Conservation (phyloP, 1,140 invertebrate species). For the Pogonomyrmex californicus region DNA sequence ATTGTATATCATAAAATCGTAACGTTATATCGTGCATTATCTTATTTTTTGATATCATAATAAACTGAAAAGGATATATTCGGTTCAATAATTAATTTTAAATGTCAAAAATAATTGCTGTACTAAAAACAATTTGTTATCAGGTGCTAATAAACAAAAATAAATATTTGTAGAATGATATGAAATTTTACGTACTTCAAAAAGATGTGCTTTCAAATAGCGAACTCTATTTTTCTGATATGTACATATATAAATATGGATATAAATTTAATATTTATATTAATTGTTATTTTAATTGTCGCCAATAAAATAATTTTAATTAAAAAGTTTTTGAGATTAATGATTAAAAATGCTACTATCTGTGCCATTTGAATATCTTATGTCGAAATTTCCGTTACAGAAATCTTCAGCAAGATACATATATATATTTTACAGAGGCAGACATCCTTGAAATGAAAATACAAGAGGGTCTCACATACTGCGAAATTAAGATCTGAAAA, state of each 20-base stretch:
- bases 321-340: not conserved
- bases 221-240: not conserved
- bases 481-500: conserved; percentile 35
- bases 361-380: not conserved
- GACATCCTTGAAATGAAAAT: conserved; percentile 55
- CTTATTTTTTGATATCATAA: not conserved
- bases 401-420: conserved; percentile 7
- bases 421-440: not conserved
- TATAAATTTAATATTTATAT: not conserved
- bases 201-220: not conserved
- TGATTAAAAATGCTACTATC: not conserved
- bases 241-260: not conserved
- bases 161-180: not conserved
- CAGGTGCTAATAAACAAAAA: not conserved
- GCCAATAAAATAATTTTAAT: not conserved
- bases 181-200: not conserved
- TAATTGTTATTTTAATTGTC: too few relatives aligned
- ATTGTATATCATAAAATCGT: conserved; percentile 11
- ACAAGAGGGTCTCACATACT: conserved; percentile 45
- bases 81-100: not conserved
- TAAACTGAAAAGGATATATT: not conserved
- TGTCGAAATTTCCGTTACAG: not conserved
- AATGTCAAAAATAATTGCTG: not conserved
- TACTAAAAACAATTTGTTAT: not conserved
- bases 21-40: not conserved